phyloP scores from a whole-genome alignment of 2,797 vertebrate genomes.

The Simalia tracyae region DNA sequence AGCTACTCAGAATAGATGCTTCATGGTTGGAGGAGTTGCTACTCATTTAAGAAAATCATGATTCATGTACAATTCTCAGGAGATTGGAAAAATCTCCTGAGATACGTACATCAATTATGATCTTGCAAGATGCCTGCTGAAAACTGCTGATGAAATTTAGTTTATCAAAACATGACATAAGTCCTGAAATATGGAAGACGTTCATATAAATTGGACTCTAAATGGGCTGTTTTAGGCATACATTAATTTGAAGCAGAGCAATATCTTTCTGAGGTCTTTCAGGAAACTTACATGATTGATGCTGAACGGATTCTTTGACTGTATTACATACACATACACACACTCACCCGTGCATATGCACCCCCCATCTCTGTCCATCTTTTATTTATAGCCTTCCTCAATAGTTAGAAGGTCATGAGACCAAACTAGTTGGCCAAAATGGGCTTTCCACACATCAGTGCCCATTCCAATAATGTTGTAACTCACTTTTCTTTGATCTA shows the following conservation, averaged over 20 bases:
- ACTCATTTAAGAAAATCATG: neutral
- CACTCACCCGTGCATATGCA: neutral
- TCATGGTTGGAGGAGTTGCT: too few species aligned
- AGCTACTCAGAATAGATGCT: neutral
- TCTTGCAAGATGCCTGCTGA: neutral
- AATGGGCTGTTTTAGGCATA: neutral
- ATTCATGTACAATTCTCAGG: neutral
- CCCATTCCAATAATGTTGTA: slow-evolving; percentile 14
- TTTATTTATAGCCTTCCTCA: slow-evolving; percentile 8
- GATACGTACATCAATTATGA: neutral
- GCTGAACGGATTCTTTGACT: neutral
- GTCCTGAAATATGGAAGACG: neutral
- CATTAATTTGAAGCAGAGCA: neutral
- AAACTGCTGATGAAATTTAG: neutral
- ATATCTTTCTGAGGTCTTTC: neutral
- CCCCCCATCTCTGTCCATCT: neutral
- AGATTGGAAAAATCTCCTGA: neutral
- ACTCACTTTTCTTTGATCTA: slow-evolving; percentile 34
- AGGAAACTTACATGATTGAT: neutral
- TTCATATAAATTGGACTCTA: neutral
- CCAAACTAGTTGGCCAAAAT: neutral
- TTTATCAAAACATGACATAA: neutral
- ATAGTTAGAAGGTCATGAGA: slow-evolving; percentile 2
- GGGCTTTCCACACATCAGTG: neutral
- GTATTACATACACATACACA: neutral